A percentile compares a stretch with the other conserved stretches of the same genome.
phyloP scores from a whole-genome alignment of 2,113 vertebrate species.

The Chaetodon trifascialis region DNA sequence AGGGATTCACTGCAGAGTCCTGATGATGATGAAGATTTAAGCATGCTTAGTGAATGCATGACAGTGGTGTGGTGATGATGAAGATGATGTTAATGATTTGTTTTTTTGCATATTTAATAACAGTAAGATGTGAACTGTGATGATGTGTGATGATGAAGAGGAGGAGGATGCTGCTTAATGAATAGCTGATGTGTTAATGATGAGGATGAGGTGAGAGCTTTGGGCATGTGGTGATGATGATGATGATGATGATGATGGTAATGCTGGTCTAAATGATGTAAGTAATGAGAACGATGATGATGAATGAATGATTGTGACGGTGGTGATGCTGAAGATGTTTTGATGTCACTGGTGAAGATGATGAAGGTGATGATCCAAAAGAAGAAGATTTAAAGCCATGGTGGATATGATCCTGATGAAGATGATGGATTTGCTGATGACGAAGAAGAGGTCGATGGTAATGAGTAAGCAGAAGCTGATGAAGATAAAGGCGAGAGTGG shows the following conservation, averaged over 20 bases:
- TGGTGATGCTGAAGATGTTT: neutral
- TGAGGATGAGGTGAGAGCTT: neutral
- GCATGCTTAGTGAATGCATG: neutral
- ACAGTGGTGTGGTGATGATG: neutral
- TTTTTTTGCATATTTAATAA: neutral
- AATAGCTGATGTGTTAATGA: neutral
- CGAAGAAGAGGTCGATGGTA: neutral
- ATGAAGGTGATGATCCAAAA: neutral
- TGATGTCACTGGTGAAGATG: neutral
- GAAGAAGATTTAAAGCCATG: neutral
- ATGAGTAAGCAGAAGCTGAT: neutral
- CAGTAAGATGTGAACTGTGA: neutral
- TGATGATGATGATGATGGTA: neutral
- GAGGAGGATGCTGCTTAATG: neutral
- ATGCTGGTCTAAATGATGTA: neutral
- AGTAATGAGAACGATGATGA: neutral
- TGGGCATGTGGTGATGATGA: neutral
- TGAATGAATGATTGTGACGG: neutral
- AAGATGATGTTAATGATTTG: neutral
- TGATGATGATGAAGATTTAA: neutral
- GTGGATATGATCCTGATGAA: neutral
- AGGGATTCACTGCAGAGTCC: neutral
- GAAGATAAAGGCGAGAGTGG: neutral
- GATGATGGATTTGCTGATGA: neutral
- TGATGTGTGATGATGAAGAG: neutral